Conservation (phyloP, 2,113 vertebrate species). For the Stercorarius parasiticus region DNA sequence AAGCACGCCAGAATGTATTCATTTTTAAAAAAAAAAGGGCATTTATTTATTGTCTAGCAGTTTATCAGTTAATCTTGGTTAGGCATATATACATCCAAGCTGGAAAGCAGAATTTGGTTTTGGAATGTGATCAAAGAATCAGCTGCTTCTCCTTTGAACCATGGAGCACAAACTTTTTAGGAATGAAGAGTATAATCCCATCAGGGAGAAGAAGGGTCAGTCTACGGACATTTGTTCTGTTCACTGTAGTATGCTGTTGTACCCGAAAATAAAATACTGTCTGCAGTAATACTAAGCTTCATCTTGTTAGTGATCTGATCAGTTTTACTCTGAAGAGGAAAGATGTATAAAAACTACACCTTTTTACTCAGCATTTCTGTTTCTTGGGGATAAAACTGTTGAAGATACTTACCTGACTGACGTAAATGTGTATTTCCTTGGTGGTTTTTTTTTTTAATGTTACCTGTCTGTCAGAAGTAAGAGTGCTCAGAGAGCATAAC, state of each 20-base stretch:
- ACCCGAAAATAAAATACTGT: background rate
- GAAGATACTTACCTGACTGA: background rate
- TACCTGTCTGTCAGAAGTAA: background rate
- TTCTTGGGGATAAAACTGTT: background rate
- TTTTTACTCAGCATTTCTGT: background rate
- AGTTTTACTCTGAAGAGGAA: background rate
- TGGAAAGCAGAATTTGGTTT: background rate
- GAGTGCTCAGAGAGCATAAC: background rate
- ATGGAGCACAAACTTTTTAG: background rate
- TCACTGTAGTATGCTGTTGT: background rate
- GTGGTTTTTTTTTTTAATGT: background rate
- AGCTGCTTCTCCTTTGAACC: background rate
- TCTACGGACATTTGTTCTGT: background rate
- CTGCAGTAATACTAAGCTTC: background rate
- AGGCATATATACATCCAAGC: background rate
- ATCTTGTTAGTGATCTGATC: background rate
- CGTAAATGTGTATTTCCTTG: background rate
- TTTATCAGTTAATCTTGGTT: slow-evolving; percentile 1
- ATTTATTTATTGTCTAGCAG: background rate
- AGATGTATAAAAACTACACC: background rate
- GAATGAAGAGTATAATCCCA: background rate
- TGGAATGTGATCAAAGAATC: background rate
- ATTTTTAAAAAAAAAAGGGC: background rate
- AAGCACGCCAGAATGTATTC: background rate
- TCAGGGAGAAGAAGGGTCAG: background rate